A percentile compares a stretch with the other conserved stretches of the same genome.
These are phyloP conservation scores for Eulithis prunata DNA, from an alignment of 2,888 invertebrate species.

Conservation along the genomic window DNA sequence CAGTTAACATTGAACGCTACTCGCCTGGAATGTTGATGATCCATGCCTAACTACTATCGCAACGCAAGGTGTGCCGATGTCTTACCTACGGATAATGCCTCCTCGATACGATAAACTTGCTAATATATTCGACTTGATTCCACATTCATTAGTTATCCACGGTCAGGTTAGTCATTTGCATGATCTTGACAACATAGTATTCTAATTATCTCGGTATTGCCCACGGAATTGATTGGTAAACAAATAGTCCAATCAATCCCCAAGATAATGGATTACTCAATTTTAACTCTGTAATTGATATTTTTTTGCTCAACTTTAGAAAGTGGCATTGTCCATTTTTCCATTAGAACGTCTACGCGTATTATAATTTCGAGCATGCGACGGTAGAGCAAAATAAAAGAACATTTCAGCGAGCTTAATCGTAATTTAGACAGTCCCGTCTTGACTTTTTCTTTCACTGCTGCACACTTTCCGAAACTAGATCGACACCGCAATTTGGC, in stretches of 20 bases:
- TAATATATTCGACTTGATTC: conserved; percentile 40
- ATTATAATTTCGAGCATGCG: conserved; percentile 58
- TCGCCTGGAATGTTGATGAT: conserved; percentile 65
- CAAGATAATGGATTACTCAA: conserved; percentile 30
- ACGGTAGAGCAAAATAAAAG: conserved; percentile 49
- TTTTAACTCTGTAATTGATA: conserved; percentile 37
- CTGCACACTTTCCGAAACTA: conserved; percentile 50
- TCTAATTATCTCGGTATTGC: conserved; percentile 9
- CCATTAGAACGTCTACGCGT: conserved; percentile 61
- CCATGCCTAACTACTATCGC: conserved; percentile 50
- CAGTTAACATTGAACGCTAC: conserved; percentile 51
- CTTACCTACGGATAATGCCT: conserved; percentile 43
- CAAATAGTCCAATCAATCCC: conserved; percentile 14
- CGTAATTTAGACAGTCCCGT: conserved; percentile 48
- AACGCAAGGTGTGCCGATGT: conserved; percentile 41
- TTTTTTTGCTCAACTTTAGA: conserved; percentile 53
- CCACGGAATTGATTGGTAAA: conserved; percentile 15
- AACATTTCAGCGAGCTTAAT: conserved; percentile 53
- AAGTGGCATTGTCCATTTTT: conserved; percentile 58
- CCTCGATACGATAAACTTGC: conserved; percentile 45
- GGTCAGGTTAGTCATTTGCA: conserved; percentile 33
- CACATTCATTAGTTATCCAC: conserved; percentile 38
- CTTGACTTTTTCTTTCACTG: conserved; percentile 49
- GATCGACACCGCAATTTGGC: conserved; percentile 60
- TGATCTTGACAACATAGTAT: conserved; percentile 36